phyloP scores from a whole-genome alignment of 1,140 invertebrate genomes.

The Berghia stephanieae region DNA sequence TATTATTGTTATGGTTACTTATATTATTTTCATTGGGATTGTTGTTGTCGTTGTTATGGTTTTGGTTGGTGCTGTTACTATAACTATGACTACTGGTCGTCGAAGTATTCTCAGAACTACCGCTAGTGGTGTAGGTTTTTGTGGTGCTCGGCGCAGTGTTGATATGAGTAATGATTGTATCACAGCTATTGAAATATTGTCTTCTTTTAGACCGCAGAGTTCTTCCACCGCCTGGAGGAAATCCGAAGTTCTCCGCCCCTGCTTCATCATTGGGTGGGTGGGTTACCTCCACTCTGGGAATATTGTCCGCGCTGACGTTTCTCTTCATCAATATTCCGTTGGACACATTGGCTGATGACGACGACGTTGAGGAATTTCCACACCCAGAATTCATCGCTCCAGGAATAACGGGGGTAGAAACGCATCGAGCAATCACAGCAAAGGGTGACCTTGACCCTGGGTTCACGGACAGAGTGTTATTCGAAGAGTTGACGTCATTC shows the following conservation, averaged over 20 bases:
- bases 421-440: conserved; percentile 55
- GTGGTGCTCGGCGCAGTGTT: too few relatives aligned
- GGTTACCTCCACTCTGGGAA: conserved; percentile 55
- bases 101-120: too few relatives aligned
- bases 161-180: too few relatives aligned
- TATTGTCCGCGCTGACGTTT: conserved; percentile 48
- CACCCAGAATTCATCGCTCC: conserved; percentile 40
- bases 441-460: conserved; percentile 44
- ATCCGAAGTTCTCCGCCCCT: conserved; percentile 6
- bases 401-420: conserved; percentile 55
- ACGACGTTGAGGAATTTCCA: neutral
- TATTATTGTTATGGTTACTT: too few relatives aligned
- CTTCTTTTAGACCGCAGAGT: neutral
- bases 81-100: too few relatives aligned
- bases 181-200: neutral
- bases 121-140: too few relatives aligned
- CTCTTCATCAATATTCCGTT: conserved; percentile 41
- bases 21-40: too few relatives aligned
- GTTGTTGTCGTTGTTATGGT: too few relatives aligned
- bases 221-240: neutral
- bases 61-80: too few relatives aligned
- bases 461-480: conserved; percentile 24
- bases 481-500: conserved; percentile 16
- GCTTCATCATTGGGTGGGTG: conserved; percentile 39
- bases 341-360: conserved; percentile 9